A percentile compares a stretch with the other conserved stretches of the same genome.
These are phyloP conservation scores for Entelurus aequoreus DNA, from an alignment of 2,113 vertebrate species.

Conservation along the genomic window DNA sequence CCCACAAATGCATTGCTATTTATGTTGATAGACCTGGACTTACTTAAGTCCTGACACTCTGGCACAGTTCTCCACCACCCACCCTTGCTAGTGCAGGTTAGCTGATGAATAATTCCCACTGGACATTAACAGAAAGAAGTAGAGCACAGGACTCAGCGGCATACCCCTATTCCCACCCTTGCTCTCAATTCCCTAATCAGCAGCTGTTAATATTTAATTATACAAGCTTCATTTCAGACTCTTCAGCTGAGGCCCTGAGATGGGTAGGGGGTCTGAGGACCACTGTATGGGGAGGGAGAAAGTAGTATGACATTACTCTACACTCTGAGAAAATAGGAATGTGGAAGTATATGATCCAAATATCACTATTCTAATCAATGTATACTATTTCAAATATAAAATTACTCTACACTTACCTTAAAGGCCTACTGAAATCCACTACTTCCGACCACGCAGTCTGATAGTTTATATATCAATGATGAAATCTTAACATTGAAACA, in stretches of 20 bases:
- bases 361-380: neutral
- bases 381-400: too few relatives aligned
- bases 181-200: slow-evolving; percentile 64
- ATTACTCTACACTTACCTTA: too few relatives aligned
- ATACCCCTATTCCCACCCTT: slow-evolving; percentile 44
- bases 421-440: too few relatives aligned
- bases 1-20: slow-evolving; percentile 53
- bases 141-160: slow-evolving; percentile 57
- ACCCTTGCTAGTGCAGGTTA: slow-evolving; percentile 60
- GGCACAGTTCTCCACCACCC: slow-evolving; percentile 42
- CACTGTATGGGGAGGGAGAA: neutral
- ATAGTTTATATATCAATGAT: too few relatives aligned
- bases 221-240: slow-evolving; percentile 60
- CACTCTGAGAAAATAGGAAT: slow-evolving; percentile 9
- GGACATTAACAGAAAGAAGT: slow-evolving; percentile 62
- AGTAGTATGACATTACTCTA: too few relatives aligned
- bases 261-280: slow-evolving; percentile 17
- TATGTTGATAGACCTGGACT: slow-evolving; percentile 61
- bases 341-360: slow-evolving; percentile 15
- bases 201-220: slow-evolving; percentile 74
- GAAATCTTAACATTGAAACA: too few relatives aligned
- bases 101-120: slow-evolving; percentile 61
- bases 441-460: too few relatives aligned
- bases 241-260: slow-evolving; percentile 45
- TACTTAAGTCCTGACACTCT: slow-evolving; percentile 30